Base-by-base conservation (phyloP, 2,113 vertebrate genomes). In the Hemibagrus wyckioides region DNA sequence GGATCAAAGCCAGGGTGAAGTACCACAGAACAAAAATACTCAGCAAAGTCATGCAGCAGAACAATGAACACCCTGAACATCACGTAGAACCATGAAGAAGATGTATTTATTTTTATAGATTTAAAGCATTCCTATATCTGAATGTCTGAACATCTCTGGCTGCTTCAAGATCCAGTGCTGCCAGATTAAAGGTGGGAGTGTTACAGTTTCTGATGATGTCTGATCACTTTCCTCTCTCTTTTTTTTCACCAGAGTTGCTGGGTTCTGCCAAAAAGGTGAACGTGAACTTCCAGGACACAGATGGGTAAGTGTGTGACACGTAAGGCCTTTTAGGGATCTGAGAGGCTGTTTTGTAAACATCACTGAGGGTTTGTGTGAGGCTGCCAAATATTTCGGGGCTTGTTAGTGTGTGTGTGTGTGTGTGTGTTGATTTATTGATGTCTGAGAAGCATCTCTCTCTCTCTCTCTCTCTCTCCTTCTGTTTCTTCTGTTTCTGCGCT, bases 191-290 rank as follows among this genome's bases (percentile, higher is more conserved):
- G n/a, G 8, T 79, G 28, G 15, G 7, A 36, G 17, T 79, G 48
- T 79, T 54, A 33, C n/a, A 80, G 4, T 57, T 36, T 5, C 33
- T 15, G 17, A 54, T 30, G 50, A 80, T 56, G 77, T 57, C 54
- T 80, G 57, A 80, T 88, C 48, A 25, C 36, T 65, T 25, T 80
- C 48, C 83, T 39, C 3, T 86, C 25, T 33, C 94, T 15, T 77
- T n/a, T 82, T 79, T 75, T 91, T 80, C 91, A 94, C 91, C 93
- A 95, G 95, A 95, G 88, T 93, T 95, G 83, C 94, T 95, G 39
- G 94, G 95, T 57, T 95, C 94, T n/a, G 93, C 94, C 59, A 95
- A 95, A 92, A 95, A 93, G 90, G 95, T 95, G 73, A 95, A 95
- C 6, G 94, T 95, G 86, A 95, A 95, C 92, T 95, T 95, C 91